Evolutionary conservation across 2,888 invertebrate species (phyloP), one percentile per base, ranked within the genome.

Genomic region (Temnothorax rugatulus): DNA sequence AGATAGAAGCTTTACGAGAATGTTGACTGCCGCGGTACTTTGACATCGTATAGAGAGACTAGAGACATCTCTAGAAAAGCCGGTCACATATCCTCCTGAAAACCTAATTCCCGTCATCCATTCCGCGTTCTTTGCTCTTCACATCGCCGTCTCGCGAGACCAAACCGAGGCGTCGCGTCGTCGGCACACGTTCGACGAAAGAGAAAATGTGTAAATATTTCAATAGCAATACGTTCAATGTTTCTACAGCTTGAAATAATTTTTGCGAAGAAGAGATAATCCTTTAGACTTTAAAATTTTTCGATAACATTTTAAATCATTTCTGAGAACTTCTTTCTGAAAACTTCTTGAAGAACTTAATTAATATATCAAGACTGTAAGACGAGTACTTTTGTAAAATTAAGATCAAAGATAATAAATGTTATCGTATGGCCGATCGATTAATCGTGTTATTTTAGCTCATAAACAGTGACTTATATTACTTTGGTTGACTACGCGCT

Each of bases 71-170:
- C 81, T 86, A 83, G 76, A 82, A 88, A 88, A 88, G 86, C 86
- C 76, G 69, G 76, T 86, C 86, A 82, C 86, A 88, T 88, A 93
- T 93, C 92, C 90, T 89, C 79, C 83, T 89, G 90, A 86, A 93
- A 94, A 93, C 93, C 91, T 92, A 93, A 93, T 93, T 93, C 92
- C 91, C 88, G 86, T 91, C 90, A 89, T 87, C 86, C 87, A 82
- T 86, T 88, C 68, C 82, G 84, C 75, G 47, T 74, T 75, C 82
- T 87, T 84, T 69, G 57, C 66, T 54, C 25, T 38, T 21, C 66
- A 52, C 57, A 18, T 54, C 85, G 41, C 79, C 82, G 86, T 75
- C 87, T 84, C 74, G 83, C 71, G 73, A 77, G 73, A 85, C 71
- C 68, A 83, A 84, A 83, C 64, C 66, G 61, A 71, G 15, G 29